Base-by-base conservation (phyloP, 2,797 vertebrate genomes). In the Lacerta bilineata region DNA sequence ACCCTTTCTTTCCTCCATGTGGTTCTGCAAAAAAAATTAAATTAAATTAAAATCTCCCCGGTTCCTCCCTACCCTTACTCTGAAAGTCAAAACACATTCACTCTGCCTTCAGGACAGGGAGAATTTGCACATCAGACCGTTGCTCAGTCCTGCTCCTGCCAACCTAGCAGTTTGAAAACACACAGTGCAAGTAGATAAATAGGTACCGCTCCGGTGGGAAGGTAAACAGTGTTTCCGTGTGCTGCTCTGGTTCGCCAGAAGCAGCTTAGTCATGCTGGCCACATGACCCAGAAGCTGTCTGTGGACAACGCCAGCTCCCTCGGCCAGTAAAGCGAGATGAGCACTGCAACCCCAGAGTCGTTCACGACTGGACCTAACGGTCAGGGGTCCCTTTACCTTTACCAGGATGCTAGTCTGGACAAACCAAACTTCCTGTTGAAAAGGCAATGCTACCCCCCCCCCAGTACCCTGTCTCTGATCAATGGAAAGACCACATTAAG, bases 161-260 rank as follows among this genome's bases (percentile, higher is more conserved):
- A 41, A 41, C 39, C 39, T 41, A 41, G 41, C 41, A 43, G 41
- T 43, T 43, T 5, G 41, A 43, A 43, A 43, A 5, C 41, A 43
- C 41, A 6, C 5, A 43, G 5, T 43, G 41, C 41, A 43, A 43
- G 1, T 43, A 43, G 41, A 43, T 43, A 43, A 43, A 43, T 43
- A 43, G 41, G 41, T 43, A 43, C 41, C 6, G 6, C 41, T 43
- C 6, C 6, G 6, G 41, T 7, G 41, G 41, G 6, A 43, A 43
- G 41, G 1, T 43, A 43, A 43, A 43, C 4, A 5, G 6, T 1
- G 41, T 7, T 43, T 43, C 6, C 1, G 1, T 43, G 1, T 5
- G 1, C 41, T 43, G 6, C 41, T 43, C 41, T 43, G 41, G 41
- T 43, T 43, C 41, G 0, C 41, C 41, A 43, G 41, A 43, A 43